Conservation (phyloP, 2,888 invertebrate species). For the Byasa hedistus region DNA sequence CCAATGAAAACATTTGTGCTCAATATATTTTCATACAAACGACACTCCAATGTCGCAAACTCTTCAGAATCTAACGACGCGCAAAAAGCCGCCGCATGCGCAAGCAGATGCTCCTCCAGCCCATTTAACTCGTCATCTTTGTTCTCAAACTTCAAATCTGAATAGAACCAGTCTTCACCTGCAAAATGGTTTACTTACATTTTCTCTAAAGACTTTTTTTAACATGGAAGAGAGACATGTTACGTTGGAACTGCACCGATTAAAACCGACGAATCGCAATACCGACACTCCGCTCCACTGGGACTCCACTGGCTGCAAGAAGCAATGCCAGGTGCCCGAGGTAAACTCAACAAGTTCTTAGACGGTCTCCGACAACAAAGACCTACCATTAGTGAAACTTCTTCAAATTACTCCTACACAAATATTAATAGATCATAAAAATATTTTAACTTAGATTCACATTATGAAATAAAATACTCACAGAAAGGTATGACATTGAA, state of each 20-base stretch:
- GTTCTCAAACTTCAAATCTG: slow-evolving; percentile 44
- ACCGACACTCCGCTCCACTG: too few relatives aligned
- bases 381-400: too few relatives aligned
- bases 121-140: slow-evolving; percentile 36
- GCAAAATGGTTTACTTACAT: slow-evolving; percentile 33
- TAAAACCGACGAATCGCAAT: too few relatives aligned
- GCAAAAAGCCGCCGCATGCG: slow-evolving; percentile 44
- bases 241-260: too few relatives aligned
- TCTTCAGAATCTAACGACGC: slow-evolving; percentile 46
- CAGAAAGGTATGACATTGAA: slow-evolving; percentile 50
- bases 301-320: too few relatives aligned
- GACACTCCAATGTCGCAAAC: slow-evolving; percentile 46
- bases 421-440: too few relatives aligned
- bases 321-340: too few relatives aligned
- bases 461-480: slow-evolving; percentile 42
- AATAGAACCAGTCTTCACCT: slow-evolving; percentile 59
- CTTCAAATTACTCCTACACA: too few relatives aligned
- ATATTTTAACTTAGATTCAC: not conserved
- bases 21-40: slow-evolving; percentile 53
- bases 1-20: slow-evolving; percentile 49
- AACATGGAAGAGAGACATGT: too few relatives aligned
- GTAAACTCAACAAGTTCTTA: too few relatives aligned
- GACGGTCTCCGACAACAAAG: too few relatives aligned
- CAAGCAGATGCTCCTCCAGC: slow-evolving; percentile 54
- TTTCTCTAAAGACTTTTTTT: not conserved